Evolutionary conservation across 2,797 vertebrate species (phyloP).

Genomic region (Rhinatrema bivittatum): DNA sequence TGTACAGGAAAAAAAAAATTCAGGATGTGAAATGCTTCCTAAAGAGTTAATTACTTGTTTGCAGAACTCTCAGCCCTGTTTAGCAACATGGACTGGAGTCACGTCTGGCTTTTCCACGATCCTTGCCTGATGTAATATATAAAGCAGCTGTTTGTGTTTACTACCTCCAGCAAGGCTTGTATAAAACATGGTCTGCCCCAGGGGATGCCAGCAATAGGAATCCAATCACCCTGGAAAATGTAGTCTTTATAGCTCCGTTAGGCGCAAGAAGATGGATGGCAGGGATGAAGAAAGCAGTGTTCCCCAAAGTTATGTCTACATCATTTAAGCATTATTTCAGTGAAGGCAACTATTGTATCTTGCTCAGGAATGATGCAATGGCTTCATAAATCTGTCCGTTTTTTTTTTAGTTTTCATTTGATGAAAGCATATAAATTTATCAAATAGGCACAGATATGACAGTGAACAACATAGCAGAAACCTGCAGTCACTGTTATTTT

Average conservation of each 20-base stretch:
- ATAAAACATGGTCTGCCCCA: constrained; percentile 33
- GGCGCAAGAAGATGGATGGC: constrained; percentile 34
- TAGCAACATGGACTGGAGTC: background rate
- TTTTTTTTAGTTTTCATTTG: no score
- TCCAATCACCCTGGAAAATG: constrained; percentile 43
- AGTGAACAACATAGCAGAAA: no score
- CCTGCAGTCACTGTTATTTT: no score
- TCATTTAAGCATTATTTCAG: background rate
- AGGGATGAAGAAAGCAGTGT: constrained; percentile 40
- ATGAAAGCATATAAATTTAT: no score
- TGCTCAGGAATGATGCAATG: no score
- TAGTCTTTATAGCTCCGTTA: constrained; percentile 37
- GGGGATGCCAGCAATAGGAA: constrained; percentile 38
- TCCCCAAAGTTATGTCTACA: constrained; percentile 32
- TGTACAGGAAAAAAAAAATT: constrained; percentile 1
- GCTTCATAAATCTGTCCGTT: no score
- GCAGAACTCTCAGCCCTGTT: background rate
- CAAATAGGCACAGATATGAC: no score
- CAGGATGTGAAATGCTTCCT: background rate
- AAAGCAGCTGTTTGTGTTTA: constrained; percentile 42
- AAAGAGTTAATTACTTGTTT: background rate
- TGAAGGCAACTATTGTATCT: background rate
- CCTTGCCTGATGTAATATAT: constrained; percentile 14
- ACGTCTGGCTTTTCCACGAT: constrained; percentile 18
- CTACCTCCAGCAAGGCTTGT: constrained; percentile 20